Base-by-base conservation (phyloP, 2,113 vertebrate genomes). In the Serilophus lunatus region DNA sequence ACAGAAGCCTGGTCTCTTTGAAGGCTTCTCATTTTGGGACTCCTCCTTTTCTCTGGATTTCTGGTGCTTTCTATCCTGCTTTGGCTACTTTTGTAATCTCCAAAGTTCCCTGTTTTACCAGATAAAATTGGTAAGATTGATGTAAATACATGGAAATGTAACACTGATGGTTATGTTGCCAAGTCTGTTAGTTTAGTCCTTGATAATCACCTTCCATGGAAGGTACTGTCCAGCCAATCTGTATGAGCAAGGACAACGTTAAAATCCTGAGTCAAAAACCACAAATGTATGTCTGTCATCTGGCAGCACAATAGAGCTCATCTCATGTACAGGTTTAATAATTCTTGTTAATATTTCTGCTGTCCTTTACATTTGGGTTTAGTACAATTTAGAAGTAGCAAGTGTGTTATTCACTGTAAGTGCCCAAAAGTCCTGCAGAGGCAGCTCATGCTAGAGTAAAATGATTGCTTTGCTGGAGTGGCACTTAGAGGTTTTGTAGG, bases 191-290 rank as follows among this genome's bases (percentile, higher is more conserved):
- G 18, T 86, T 51, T 26, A 75, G 13, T 31, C n/a, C 12, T 71
- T n/a, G 28, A 2, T 70, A 74, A 44, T 3, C 53, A 3, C 4
- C 5, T 53, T 74, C 22, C 2, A 3, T 24, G 17, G 1, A 0
- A 18, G 16, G 12, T 16, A 3, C 59, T 44, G 10, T 35, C 25
- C 26, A 40, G 11, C 24, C 38, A 90, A 44, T 13, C 28, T 72
- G 7, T 18, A 3, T 13, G 25, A 44, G 20, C 6, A 12, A n/a
- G 13, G 15, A 9, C 12, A 40, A 13, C 31, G 29, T 49, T 65
- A 0, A 86, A 74, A 49, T 12, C 36, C 19, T 0, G 23, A 63
- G 23, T 63, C 4, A 82, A 72, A 79, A 42, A 19, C 33, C 13
- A 12, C 15, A 59, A 70, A 45, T 47, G 5, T 11, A 2, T 6